phyloP scores from a whole-genome alignment of 30 jellyfish, hydroid and myxozoan species.

The Catostylus mosaicus region DNA sequence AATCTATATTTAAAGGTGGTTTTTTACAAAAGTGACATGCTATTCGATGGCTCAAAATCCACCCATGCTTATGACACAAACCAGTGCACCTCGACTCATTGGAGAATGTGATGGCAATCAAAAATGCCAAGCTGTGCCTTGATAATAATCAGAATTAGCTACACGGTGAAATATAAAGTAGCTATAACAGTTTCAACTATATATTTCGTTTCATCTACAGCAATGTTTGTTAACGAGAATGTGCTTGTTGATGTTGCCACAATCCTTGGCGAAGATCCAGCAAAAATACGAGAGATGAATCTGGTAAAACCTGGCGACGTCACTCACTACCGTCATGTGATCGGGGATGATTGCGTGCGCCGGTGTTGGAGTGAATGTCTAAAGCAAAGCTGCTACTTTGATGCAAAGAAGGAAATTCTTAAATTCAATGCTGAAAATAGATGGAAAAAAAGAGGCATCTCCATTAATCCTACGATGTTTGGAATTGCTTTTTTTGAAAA shows the following conservation, averaged over 20 bases:
- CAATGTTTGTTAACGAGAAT: conserved; percentile 37
- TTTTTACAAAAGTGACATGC: too few species aligned
- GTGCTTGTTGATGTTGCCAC: conserved; percentile 36
- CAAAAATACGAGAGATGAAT: conserved; percentile 20
- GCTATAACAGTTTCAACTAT: too few species aligned
- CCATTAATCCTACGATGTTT: conserved; percentile 37
- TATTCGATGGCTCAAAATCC: too few species aligned
- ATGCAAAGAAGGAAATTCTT: conserved; percentile 23
- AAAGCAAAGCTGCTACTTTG: conserved; percentile 19
- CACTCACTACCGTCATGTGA: conserved; percentile 21
- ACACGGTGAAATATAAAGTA: too few species aligned
- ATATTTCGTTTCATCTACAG: not conserved
- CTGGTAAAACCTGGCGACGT: conserved; percentile 8
- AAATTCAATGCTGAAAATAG: conserved; percentile 32
- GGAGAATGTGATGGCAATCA: too few species aligned
- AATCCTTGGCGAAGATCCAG: conserved; percentile 46
- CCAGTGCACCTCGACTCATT: too few species aligned
- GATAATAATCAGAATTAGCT: too few species aligned
- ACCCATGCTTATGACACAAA: too few species aligned
- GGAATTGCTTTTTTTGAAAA: conserved; percentile 24
- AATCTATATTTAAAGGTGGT: too few species aligned
- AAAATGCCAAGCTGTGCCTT: too few species aligned
- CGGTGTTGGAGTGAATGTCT: conserved; percentile 57
- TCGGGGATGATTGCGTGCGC: conserved; percentile 14
- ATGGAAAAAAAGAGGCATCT: conserved; percentile 54